phyloP scores from a whole-genome alignment of 2,113 vertebrate genomes.

The Vireo altiloquus region DNA sequence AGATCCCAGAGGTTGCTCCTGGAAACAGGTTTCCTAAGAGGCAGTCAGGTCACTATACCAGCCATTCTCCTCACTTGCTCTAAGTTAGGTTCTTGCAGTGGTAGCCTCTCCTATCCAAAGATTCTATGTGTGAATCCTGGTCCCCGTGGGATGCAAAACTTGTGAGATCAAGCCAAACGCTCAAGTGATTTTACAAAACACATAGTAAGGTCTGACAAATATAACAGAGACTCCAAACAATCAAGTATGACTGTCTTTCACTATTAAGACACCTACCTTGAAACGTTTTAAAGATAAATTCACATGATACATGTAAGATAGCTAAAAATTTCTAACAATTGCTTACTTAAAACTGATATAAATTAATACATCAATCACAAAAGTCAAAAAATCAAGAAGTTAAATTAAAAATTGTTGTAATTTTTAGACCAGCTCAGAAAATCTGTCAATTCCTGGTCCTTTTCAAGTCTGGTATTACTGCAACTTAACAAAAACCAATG shows the following conservation, averaged over 20 bases:
- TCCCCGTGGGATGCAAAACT: background rate
- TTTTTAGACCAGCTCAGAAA: background rate
- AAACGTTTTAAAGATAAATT: background rate
- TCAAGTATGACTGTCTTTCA: background rate
- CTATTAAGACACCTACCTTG: background rate
- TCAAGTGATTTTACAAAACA: background rate
- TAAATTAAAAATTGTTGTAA: background rate
- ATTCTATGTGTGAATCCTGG: background rate
- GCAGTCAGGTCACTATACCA: background rate
- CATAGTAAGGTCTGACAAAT: background rate
- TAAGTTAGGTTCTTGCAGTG: constrained; percentile 14
- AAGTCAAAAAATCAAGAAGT: background rate
- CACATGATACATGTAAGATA: background rate
- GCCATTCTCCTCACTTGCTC: constrained; percentile 9
- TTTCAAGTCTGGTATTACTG: background rate
- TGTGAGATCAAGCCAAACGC: background rate
- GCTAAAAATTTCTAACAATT: background rate
- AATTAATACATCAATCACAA: background rate
- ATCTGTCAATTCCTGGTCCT: background rate
- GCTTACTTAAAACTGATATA: background rate
- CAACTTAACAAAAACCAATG: too few relatives aligned
- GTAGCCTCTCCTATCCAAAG: constrained; percentile 22
- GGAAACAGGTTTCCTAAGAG: constrained; percentile 24
- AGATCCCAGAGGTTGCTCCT: constrained; percentile 8
- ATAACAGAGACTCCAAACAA: background rate